Evolutionary conservation across 2,113 vertebrate species (phyloP).

Genomic region (Sturnira hondurensis): DNA sequence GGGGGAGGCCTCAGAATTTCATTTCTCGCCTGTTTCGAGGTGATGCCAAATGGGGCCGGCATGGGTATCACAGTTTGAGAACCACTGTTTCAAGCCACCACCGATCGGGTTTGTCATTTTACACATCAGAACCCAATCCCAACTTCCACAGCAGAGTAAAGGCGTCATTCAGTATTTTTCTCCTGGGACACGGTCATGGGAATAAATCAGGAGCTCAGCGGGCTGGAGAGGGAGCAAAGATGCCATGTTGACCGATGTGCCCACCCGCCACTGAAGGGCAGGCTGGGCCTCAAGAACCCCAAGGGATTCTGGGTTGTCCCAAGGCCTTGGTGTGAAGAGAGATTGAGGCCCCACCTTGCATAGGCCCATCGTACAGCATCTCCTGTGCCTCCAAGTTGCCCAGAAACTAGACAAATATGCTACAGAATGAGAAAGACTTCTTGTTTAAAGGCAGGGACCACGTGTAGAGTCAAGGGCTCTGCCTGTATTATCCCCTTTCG

Average conservation of each 20-base stretch:
- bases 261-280: background rate
- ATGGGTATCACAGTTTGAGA: background rate
- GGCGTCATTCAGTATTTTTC: background rate
- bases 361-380: fast-evolving
- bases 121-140: background rate
- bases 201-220: background rate
- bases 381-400: background rate
- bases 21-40: background rate
- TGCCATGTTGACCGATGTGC: background rate
- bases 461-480: background rate
- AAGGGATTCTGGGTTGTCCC: background rate
- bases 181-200: no score
- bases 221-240: background rate
- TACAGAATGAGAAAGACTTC: background rate
- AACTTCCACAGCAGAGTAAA: background rate
- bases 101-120: background rate
- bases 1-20: background rate
- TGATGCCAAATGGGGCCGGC: background rate
- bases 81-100: background rate
- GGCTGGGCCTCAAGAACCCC: background rate
- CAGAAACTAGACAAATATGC: slow-evolving; percentile 16
- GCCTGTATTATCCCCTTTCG: background rate
- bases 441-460: background rate
- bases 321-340: background rate
- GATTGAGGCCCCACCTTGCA: background rate